Evolutionary conservation across 2,888 invertebrate genomes (phyloP), one percentile per base, ranked within the genome.

Genomic region (Luffia ferchaultella): DNA sequence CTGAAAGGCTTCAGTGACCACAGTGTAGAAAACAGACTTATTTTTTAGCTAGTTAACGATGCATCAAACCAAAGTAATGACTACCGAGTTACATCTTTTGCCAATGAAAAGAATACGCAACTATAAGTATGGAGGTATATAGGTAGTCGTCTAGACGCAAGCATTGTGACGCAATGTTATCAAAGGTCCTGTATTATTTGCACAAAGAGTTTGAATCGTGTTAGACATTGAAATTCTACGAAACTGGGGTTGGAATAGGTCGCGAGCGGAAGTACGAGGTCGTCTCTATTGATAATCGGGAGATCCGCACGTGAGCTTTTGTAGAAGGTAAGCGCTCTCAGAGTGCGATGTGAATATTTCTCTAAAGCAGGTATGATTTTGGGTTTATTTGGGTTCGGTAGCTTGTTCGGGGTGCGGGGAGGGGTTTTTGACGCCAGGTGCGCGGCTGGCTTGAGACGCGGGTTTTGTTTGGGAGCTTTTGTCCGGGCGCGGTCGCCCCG

Each of bases 341-440:
- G 12, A 30, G 5, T 7, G 30, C 12, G 30, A 30, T 12, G 30
- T 7, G 3, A 12, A 30, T 3, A 7, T 30, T 30, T 30, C 12
- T 30, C 12, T 30, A 30, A 12, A 12, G 30, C 30, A 30, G 30
- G 30, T 30, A 30, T 30, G 30, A 30, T 30, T 30, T 12, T 30
- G 30, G n/a, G n/a, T n/a, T n/a, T n/a, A n/a, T n/a, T n/a, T n/a
- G n/a, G n/a, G 30, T 30, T 3, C 30, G 30, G 5, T 12, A 12
- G 30, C 30, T 30, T 30, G 30, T 12, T 7, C 30, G 12, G 15
- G 40, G 42, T 20, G 42, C 2, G 16, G 46, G 17, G 9, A 45
- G 20, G 41, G 48, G 63, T n/a, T n/a, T n/a, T 55, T 55, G 52
- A 46, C 57, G 71, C 82, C 82, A 83, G 82, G 82, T 83, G 82